These are phyloP conservation scores for Caerostris extrusa DNA, from an alignment of 1,140 invertebrate genomes.

Conservation along the genomic window DNA sequence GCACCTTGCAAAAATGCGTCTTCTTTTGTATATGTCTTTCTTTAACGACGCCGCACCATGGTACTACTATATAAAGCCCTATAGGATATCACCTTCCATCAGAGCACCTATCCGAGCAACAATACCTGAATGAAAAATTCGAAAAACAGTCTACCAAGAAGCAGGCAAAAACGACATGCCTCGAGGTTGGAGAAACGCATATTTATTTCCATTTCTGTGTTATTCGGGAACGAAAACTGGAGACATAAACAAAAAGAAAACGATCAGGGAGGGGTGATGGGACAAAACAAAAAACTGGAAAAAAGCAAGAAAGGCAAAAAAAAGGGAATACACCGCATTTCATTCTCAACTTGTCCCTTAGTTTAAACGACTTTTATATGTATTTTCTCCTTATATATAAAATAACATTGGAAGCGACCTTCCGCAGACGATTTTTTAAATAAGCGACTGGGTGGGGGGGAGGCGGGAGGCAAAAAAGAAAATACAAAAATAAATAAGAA, in stretches of 20 bases:
- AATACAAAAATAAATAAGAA: no score
- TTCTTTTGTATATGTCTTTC: not conserved
- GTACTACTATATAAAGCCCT: not conserved
- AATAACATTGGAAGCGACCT: no score
- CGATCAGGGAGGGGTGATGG: no score
- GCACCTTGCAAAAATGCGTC: not conserved
- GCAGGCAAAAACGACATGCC: not conserved
- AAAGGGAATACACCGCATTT: no score
- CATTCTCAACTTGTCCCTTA: no score
- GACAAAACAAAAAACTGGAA: no score
- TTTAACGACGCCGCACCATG: not conserved
- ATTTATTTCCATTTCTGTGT: constrained; percentile 15
- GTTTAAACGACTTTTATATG: no score
- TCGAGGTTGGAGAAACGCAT: not conserved
- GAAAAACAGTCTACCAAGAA: not conserved
- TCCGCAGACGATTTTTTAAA: no score
- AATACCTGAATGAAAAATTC: constrained; percentile 19
- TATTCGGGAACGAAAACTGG: not conserved
- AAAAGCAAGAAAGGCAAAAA: no score
- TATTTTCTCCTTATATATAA: no score
- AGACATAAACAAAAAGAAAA: not conserved
- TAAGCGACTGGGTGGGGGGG: no score
- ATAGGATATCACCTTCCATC: constrained; percentile 17
- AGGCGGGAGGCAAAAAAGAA: no score
- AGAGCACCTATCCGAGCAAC: not conserved